phyloP scores from a whole-genome alignment of 2,888 invertebrate species.

The Parnassius smintheus region DNA sequence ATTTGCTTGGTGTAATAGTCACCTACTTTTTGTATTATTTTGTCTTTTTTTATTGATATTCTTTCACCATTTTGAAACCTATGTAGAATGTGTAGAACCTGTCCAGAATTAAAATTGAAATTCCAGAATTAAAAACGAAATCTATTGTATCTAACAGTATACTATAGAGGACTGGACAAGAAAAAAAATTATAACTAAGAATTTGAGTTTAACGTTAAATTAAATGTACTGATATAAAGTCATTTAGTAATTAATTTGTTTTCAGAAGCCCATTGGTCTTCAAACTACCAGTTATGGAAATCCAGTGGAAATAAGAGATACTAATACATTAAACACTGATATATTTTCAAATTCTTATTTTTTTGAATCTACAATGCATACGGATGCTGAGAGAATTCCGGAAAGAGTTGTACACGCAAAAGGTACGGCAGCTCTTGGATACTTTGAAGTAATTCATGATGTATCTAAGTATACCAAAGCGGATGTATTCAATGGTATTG shows the following conservation, averaged over 20 bases:
- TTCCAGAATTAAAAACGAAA: not conserved
- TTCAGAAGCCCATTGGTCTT: constrained; percentile 72
- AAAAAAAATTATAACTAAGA: no score
- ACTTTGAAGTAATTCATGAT: constrained; percentile 91
- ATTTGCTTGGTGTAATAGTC: no score
- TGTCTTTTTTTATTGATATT: no score
- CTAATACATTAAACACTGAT: constrained; percentile 87
- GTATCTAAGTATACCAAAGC: constrained; percentile 88
- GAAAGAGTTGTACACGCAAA: constrained; percentile 96
- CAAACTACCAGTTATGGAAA: constrained; percentile 88
- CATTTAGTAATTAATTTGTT: constrained; percentile 28
- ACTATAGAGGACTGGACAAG: not conserved
- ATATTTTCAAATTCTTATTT: constrained; percentile 41
- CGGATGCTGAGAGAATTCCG: constrained; percentile 92
- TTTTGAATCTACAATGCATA: constrained; percentile 79
- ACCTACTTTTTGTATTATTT: no score
- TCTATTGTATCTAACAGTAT: not conserved
- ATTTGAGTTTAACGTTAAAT: not conserved
- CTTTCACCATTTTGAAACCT: no score
- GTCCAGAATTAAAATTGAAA: not conserved
- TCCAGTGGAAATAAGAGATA: constrained; percentile 86
- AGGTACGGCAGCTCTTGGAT: constrained; percentile 92
- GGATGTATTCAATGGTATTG: constrained; percentile 86
- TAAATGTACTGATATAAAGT: not conserved
- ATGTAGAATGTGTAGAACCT: no score